Conservation (phyloP, 1,140 invertebrate species). For the Radopholus similis region DNA sequence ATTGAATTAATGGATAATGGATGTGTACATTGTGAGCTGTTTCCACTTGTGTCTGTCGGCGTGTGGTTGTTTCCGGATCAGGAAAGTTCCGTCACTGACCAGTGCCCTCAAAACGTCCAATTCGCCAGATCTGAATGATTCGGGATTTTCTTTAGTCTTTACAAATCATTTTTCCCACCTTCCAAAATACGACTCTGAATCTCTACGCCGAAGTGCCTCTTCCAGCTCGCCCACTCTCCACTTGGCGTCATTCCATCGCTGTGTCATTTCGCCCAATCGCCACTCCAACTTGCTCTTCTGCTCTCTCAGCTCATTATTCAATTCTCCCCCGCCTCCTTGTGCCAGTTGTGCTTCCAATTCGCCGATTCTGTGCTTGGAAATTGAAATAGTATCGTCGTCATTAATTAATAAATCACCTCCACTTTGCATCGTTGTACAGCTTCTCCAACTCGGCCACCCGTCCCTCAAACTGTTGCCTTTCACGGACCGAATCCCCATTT, state of each 20-base stretch:
- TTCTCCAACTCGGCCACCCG: constrained; percentile 1
- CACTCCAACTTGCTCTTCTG: constrained; percentile 25
- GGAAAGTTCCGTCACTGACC: constrained; percentile 8
- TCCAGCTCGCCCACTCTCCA: neutral
- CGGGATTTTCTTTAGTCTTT: too few relatives aligned
- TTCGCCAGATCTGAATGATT: neutral
- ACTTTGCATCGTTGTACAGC: constrained; percentile 19
- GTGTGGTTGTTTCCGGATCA: constrained; percentile 31
- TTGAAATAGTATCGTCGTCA: constrained; percentile 1
- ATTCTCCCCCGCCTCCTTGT: too few relatives aligned
- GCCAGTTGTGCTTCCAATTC: constrained; percentile 11
- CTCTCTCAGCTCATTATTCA: constrained; percentile 9
- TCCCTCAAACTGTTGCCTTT: neutral
- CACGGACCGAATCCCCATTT: neutral
- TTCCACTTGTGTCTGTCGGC: constrained; percentile 30
- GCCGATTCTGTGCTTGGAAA: constrained; percentile 15
- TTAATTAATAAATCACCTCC: constrained; percentile 34
- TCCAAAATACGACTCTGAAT: neutral
- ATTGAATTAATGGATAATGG: neutral
- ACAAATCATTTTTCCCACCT: too few relatives aligned
- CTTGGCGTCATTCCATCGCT: neutral
- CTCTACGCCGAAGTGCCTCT: neutral
- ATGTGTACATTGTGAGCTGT: constrained; percentile 15
- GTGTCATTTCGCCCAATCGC: constrained; percentile 20
- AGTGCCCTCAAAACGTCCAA: neutral